Evolutionary conservation across 2,113 vertebrate species (phyloP), one percentile per base, ranked within the genome.

Genomic region (Cranoglanis bouderius): DNA sequence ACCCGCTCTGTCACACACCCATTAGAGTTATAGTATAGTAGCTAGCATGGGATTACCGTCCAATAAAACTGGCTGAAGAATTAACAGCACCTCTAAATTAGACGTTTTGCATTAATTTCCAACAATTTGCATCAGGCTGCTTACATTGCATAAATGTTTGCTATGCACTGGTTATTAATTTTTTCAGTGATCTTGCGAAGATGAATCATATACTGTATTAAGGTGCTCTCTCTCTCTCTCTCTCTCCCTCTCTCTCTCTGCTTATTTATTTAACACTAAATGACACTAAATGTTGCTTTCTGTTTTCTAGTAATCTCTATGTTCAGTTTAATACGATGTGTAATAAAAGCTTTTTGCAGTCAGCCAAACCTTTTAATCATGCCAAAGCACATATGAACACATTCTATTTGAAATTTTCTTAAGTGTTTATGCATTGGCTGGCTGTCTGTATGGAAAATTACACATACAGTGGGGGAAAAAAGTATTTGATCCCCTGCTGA

Each of bases 251-350:
- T 53, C 49, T 81, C 49, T 18, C 26, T 18, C 78, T 81, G 29
- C n/a, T 35, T 35, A 21, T 82, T 82, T 9, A 57, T 55, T 82
- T 35, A 57, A 14, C 32, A 55, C n/a, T 82, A 82, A 82, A 82
- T 82, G 78, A 57, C 78, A 57, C 51, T 32, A 81, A 81, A 81
- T 81, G 51, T 82, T 57, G n/a, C 49, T 82, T 82, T 55, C 49
- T 82, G 78, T 38, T 35, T 57, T 82, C 78, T 82, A 57, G 55
- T 82, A 82, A 82, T 51, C 78, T 32, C 51, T 10, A 6, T 55
- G 51, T 82, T 32, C 78, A 38, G 51, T 35, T 82, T 51, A 80
- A 51, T 19, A 18, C 6, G 6, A n/a, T 26, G 78, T 82, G n/a
- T 24, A n/a, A 82, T 55, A 55, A 82, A 82, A 82, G 78, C 29